A percentile compares a stretch with the other conserved stretches of the same genome.
These are phyloP conservation scores for Chroicocephalus ridibundus DNA, from an alignment of 2,113 vertebrate species.

Conservation along the genomic window DNA sequence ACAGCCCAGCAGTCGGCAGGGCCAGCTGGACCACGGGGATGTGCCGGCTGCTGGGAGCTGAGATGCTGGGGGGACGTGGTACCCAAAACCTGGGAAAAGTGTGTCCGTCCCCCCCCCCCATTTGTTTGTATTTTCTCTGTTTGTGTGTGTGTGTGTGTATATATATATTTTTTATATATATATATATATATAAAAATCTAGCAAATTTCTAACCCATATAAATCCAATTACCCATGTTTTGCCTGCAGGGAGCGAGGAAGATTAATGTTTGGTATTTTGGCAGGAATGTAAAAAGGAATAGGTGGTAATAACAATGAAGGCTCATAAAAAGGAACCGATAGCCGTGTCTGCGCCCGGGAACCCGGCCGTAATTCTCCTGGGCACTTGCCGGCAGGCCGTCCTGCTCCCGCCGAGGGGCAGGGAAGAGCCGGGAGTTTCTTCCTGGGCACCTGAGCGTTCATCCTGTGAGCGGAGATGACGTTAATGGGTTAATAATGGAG, in stretches of 20 bases:
- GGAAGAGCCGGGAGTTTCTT: not conserved
- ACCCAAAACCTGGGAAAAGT: not conserved
- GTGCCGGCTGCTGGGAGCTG: not conserved
- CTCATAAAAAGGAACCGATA: conserved; percentile 67
- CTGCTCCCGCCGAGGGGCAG: not conserved
- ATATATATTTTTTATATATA: not conserved
- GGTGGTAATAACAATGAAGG: conserved; percentile 77
- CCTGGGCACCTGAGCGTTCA: not conserved
- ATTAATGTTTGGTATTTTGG: conserved; percentile 85
- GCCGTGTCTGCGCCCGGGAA: not conserved
- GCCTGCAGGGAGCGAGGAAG: conserved; percentile 78
- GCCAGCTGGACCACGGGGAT: not conserved
- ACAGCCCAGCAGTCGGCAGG: not conserved
- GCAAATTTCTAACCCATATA: conserved; percentile 83
- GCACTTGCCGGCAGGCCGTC: not conserved
- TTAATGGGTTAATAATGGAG: not conserved
- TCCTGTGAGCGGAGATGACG: not conserved
- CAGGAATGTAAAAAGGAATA: conserved; percentile 83
- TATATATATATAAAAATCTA: conserved; percentile 45
- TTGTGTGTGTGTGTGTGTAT: not conserved
- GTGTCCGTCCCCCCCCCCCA: not conserved
- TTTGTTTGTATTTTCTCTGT: not conserved
- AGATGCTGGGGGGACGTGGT: not conserved
- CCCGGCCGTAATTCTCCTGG: conserved; percentile 11
- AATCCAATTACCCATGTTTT: conserved; percentile 84